Evolutionary conservation across 1,140 invertebrate genomes (phyloP).

Genomic region (Nylanderia fulva): DNA sequence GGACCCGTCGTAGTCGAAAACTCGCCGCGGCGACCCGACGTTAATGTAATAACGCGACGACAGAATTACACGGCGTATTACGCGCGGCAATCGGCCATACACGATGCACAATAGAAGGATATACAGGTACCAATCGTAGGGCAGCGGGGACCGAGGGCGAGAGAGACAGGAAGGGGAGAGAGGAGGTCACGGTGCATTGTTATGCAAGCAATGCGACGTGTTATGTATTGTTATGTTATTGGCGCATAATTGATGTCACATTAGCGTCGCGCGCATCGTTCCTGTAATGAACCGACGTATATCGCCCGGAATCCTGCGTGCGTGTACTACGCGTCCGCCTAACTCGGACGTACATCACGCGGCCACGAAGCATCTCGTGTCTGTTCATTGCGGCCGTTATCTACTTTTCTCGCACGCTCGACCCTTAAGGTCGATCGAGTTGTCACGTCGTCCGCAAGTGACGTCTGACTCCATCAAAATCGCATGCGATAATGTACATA

Average conservation of each 20-base stretch:
- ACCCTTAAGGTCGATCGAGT: neutral
- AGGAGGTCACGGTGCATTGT: slow-evolving; percentile 74
- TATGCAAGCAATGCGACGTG: slow-evolving; percentile 82
- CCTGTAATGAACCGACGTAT: slow-evolving; percentile 79
- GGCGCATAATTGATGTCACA: slow-evolving; percentile 83
- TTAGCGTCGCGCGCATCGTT: slow-evolving; percentile 78
- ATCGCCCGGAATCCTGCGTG: slow-evolving; percentile 60
- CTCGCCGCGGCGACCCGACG: slow-evolving; percentile 50
- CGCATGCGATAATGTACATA: neutral
- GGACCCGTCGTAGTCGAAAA: slow-evolving; percentile 47
- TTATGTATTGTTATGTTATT: slow-evolving; percentile 84
- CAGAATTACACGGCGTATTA: slow-evolving; percentile 80
- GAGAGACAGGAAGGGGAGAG: neutral
- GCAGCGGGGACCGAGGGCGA: neutral
- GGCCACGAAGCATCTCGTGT: neutral
- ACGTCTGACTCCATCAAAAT: neutral
- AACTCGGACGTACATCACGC: slow-evolving; percentile 42
- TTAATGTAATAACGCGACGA: slow-evolving; percentile 72
- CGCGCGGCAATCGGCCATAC: slow-evolving; percentile 74
- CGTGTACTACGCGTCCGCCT: slow-evolving; percentile 35
- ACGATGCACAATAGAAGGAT: slow-evolving; percentile 79
- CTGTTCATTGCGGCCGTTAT: slow-evolving; percentile 8
- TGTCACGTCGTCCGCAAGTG: neutral
- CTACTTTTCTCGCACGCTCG: neutral
- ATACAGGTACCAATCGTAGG: slow-evolving; percentile 72